A percentile compares a stretch with the other conserved stretches of the same genome.
phyloP scores from a whole-genome alignment of 2,888 invertebrate genomes.

The Zonitis immaculata region DNA sequence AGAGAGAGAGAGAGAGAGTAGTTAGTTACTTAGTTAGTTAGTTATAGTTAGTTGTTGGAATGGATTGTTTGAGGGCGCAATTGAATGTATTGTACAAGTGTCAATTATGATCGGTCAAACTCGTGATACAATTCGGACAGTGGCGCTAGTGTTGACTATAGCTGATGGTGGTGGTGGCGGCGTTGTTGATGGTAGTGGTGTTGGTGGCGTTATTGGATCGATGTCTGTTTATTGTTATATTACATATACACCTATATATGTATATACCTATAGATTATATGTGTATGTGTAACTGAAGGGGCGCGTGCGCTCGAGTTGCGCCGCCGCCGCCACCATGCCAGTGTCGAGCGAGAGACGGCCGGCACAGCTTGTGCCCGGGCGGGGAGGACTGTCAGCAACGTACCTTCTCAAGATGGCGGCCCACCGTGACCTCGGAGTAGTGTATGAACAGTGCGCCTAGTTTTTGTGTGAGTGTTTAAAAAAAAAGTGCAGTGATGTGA shows the following conservation, averaged over 20 bases:
- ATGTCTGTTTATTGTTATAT: constrained; percentile 11
- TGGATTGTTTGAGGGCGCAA: neutral
- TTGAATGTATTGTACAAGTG: neutral
- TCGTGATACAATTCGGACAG: constrained; percentile 5
- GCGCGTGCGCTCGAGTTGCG: constrained; percentile 38
- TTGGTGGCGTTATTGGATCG: constrained; percentile 19
- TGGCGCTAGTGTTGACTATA: constrained; percentile 1
- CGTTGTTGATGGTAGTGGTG: constrained; percentile 27
- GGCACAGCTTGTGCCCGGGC: constrained; percentile 50
- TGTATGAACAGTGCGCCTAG: constrained; percentile 55
- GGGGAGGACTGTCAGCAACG: constrained; percentile 50
- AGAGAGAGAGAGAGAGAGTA: too few species aligned
- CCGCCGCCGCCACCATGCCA: constrained; percentile 42
- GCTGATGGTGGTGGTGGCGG: constrained; percentile 32
- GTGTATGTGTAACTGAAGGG: constrained; percentile 37
- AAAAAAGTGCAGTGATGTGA: constrained; percentile 55
- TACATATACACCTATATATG: too few species aligned
- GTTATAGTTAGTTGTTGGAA: neutral
- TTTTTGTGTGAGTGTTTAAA: constrained; percentile 31
- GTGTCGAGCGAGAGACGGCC: constrained; percentile 49
- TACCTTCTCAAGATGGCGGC: constrained; percentile 50
- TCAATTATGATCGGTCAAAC: neutral
- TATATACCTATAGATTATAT: too few species aligned
- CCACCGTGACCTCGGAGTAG: constrained; percentile 45
- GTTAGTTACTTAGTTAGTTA: too few species aligned